Base-by-base conservation (phyloP, 2,888 invertebrate species). In the Suillia variegata region DNA sequence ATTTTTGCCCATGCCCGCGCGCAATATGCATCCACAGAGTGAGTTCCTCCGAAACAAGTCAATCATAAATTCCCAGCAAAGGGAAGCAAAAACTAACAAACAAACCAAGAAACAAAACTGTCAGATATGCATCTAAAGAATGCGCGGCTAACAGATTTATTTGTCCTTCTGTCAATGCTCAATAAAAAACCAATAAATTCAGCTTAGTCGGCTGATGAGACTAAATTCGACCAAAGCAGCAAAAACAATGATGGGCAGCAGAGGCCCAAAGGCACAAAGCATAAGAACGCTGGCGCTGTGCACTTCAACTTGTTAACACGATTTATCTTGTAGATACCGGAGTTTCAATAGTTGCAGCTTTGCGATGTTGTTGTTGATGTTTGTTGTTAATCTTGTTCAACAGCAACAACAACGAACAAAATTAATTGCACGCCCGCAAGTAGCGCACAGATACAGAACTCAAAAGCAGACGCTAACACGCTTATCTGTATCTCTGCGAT, bases 131-230 rank as follows among this genome's bases (percentile, higher is more conserved):
- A 70, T 73, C 69, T 54, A 24, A 67, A 62, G 60, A 60, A 59
- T 58, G 54, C 57, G 53, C 57, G 62, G 57, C 64, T 63, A 64
- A 64, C 60, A 75, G 71, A 74, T 73, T 74, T 65, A 74, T 76
- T 79, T 78, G 78, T 77, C 78, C 80, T 80, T 78, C 79, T 75
- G 78, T 74, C 78, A 77, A 74, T 75, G 75, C 66, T 73, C 73
- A 76, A 77, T 76, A 79, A 76, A 77, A 79, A 70, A 62, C 55
- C 68, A 60, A 70, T 54, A 49, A 42, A 54, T 53, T 49, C 26
- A 52, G 52, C 42, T 58, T 53, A n/a, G n/a, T 49, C 38, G 38
- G 54, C 38, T 42, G 50, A 42, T 12, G 17, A 15, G 59, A 51
- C 21, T n/a, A n/a, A n/a, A n/a, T n/a, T 48, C 50, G 38, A 38